Percentiles rank a stretch among this genome's conserved stretches.
Conservation (phyloP, 2,888 invertebrate genomes). For the Hartigia nigra region DNA sequence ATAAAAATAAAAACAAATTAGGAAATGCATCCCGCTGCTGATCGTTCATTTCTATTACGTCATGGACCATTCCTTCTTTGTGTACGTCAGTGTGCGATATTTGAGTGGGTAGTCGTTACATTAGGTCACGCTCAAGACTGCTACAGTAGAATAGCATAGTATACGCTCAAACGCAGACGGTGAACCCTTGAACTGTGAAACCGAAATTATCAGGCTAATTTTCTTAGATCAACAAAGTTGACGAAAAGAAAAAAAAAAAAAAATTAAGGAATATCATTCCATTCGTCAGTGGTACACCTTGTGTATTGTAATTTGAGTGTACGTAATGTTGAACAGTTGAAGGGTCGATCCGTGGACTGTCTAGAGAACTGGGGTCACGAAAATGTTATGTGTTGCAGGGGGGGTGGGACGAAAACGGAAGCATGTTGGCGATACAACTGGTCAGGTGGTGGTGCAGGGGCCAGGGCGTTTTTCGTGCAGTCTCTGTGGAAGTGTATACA, state of each 20-base stretch:
- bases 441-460: constrained; percentile 66
- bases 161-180: neutral
- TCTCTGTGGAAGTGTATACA: constrained; percentile 66
- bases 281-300: neutral
- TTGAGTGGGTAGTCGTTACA: neutral
- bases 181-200: neutral
- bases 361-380: constrained; percentile 54
- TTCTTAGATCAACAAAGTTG: too few species aligned
- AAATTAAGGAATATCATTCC: neutral
- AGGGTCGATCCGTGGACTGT: neutral
- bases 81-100: neutral
- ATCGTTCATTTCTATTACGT: neutral
- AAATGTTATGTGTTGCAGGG: constrained; percentile 66
- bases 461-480: constrained; percentile 66
- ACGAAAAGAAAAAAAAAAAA: neutral
- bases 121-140: neutral
- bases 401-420: constrained; percentile 66
- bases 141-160: neutral
- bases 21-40: neutral
- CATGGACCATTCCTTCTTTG: neutral
- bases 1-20: neutral
- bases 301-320: neutral
- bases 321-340: neutral
- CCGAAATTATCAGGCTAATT: neutral
- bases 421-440: constrained; percentile 64